Evolutionary conservation across 2,888 invertebrate species (phyloP), one percentile per base, ranked within the genome.

Genomic region (Torymus auratus): DNA sequence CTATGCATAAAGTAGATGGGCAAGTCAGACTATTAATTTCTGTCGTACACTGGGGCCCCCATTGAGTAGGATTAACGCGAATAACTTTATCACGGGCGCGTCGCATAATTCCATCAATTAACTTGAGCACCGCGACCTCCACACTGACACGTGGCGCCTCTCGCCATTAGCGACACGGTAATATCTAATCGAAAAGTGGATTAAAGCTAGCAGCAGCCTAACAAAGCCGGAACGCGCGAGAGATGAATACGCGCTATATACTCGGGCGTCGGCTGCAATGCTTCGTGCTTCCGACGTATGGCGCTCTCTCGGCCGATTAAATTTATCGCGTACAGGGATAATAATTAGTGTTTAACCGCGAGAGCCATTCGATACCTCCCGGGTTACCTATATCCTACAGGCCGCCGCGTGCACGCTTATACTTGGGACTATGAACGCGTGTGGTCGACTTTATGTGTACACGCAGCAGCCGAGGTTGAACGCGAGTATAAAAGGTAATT

Each of bases 291-390:
- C 28, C 61, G 17, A 50, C 52, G 60, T 28, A 56, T 13, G 55
- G 28, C 15, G 85, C 84, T 28, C 28, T 28, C 28, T 28, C 28
- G 28, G 84, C 83, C 83, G 85, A 83, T 85, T 87, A 86, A 88
- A 89, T 88, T 87, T 86, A 88, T 86, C 85, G 84, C 83, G 83
- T 79, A 83, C 85, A 82, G 81, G 86, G 86, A 86, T 87, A 88
- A 89, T 88, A 88, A 89, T 88, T 88, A 88, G 85, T 83, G 85
- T 86, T 86, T 84, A 86, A 87, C 84, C 83, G 83, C 14, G 84
- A 86, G 86, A 83, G 84, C 83, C 28, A 4, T 28, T 28, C 28
- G 28, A 28, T 28, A 28, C 28, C 28, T 28, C 28, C 28, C 28
- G 28, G 28, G 5, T 28, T 28, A 28, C 28, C 28, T 28, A 28